A percentile compares a stretch with the other conserved stretches of the same genome.
Evolutionary conservation across 2,797 vertebrate species (phyloP).

Genomic region (Thaleichthys pacificus): DNA sequence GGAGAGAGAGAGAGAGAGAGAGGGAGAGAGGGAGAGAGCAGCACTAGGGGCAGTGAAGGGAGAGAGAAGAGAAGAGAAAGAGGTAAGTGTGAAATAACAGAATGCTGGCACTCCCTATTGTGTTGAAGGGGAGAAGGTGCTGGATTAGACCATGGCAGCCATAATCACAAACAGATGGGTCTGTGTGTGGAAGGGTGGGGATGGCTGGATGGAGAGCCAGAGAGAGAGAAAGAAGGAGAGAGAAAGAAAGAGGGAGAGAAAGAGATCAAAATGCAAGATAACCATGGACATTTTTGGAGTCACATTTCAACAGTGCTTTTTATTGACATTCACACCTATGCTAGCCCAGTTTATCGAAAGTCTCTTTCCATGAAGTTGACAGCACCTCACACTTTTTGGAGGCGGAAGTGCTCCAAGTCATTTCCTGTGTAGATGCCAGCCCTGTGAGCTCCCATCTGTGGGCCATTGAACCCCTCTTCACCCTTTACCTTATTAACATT

Average conservation of each 20-base stretch:
- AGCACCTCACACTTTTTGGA: slow-evolving; percentile 24
- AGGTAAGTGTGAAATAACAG: slow-evolving; percentile 54
- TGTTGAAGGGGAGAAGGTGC: slow-evolving; percentile 65
- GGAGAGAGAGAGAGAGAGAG: slow-evolving; percentile 10
- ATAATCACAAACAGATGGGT: slow-evolving; percentile 79
- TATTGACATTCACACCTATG: slow-evolving; percentile 47
- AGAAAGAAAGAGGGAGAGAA: slow-evolving; percentile 14
- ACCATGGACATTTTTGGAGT: slow-evolving; percentile 47
- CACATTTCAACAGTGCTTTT: slow-evolving; percentile 53
- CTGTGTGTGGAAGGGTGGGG: slow-evolving; percentile 51
- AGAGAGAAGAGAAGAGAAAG: not conserved
- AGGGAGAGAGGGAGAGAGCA: slow-evolving; percentile 4
- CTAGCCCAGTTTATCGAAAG: slow-evolving; percentile 24
- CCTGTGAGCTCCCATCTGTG: slow-evolving; percentile 60
- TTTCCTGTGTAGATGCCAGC: slow-evolving; percentile 56
- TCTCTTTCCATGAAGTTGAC: slow-evolving; percentile 18
- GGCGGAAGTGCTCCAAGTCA: slow-evolving; percentile 26
- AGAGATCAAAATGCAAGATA: slow-evolving; percentile 67
- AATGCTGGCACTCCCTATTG: slow-evolving; percentile 60
- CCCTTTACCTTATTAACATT: slow-evolving; percentile 60
- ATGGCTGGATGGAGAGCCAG: slow-evolving; percentile 18
- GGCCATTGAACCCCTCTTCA: slow-evolving; percentile 58
- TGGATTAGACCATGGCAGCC: slow-evolving; percentile 68
- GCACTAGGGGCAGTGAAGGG: not conserved
- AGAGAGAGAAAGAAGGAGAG: slow-evolving; percentile 32